Percentiles rank a stretch among this genome's conserved stretches.
These are phyloP conservation scores for Ormyrus nitidulus DNA, from an alignment of 2,888 invertebrate genomes.

Conservation along the genomic window DNA sequence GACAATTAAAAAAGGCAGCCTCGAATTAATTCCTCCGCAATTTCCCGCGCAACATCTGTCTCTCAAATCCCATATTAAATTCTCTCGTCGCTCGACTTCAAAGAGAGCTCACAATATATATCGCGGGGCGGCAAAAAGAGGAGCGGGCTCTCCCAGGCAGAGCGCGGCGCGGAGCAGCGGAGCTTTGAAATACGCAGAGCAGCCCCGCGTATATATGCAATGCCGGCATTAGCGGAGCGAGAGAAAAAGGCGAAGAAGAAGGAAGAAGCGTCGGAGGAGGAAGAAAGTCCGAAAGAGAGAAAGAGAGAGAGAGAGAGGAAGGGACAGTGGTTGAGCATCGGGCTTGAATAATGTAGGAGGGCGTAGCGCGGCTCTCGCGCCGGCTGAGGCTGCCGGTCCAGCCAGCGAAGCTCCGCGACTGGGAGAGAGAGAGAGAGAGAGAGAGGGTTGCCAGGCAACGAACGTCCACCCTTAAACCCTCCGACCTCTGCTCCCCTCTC, in stretches of 20 bases:
- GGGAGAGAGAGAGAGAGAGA: constrained; percentile 60
- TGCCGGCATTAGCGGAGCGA: no score
- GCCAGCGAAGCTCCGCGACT: constrained; percentile 46
- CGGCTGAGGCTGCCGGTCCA: constrained; percentile 39
- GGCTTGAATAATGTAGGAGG: constrained; percentile 70
- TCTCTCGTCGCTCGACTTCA: no score
- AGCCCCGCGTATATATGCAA: no score
- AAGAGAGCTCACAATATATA: no score
- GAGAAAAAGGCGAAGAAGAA: no score
- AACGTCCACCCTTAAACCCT: constrained; percentile 71
- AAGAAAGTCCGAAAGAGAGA: no score
- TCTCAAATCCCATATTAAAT: no score
- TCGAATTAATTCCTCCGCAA: no score
- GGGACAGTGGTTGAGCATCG: constrained; percentile 70
- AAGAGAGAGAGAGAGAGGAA: constrained; percentile 3
- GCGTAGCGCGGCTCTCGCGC: constrained; percentile 55
- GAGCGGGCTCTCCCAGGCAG: not conserved
- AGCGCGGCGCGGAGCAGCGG: not conserved
- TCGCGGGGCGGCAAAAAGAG: not conserved
- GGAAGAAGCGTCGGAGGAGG: no score
- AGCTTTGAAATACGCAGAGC: no score
- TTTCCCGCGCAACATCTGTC: no score
- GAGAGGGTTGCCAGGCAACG: constrained; percentile 72
- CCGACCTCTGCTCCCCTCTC: constrained; percentile 59
- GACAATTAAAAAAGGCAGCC: no score